These are phyloP conservation scores for Dryoscopus gambensis DNA, from an alignment of 2,113 vertebrate genomes.

Conservation along the genomic window DNA sequence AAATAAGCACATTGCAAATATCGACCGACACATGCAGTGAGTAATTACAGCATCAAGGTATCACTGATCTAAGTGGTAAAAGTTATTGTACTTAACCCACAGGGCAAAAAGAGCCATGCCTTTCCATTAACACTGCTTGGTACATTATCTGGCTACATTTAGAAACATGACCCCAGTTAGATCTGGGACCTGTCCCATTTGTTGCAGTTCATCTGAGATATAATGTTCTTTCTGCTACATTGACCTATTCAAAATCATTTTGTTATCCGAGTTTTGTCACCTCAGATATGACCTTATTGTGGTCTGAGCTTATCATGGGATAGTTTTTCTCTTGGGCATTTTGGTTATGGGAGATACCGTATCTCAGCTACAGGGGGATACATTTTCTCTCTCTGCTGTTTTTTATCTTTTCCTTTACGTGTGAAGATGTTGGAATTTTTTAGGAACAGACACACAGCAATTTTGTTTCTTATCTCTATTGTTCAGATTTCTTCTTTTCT, in stretches of 20 bases:
- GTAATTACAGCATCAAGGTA: slow-evolving; percentile 55
- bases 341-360: not conserved
- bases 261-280: not conserved
- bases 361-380: not conserved
- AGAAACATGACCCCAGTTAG: slow-evolving; percentile 30
- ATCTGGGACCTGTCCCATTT: not conserved
- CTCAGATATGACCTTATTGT: not conserved
- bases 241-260: not conserved
- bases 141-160: slow-evolving; percentile 15
- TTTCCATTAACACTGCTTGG: slow-evolving; percentile 35
- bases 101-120: not conserved
- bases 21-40: slow-evolving; percentile 24
- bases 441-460: not conserved
- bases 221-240: not conserved
- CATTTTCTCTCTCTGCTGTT: not conserved
- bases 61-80: slow-evolving; percentile 10
- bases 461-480: not conserved
- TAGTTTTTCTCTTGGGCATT: not conserved
- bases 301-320: not conserved
- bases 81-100: slow-evolving; percentile 39
- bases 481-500: not conserved
- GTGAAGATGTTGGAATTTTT: not conserved
- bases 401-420: not conserved
- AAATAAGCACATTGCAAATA: slow-evolving; percentile 61
- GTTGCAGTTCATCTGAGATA: not conserved